A percentile compares a stretch with the other conserved stretches of the same genome.
These are phyloP conservation scores for Odontocerum albicorne DNA, from an alignment of 2,888 invertebrate genomes.

Conservation along the genomic window DNA sequence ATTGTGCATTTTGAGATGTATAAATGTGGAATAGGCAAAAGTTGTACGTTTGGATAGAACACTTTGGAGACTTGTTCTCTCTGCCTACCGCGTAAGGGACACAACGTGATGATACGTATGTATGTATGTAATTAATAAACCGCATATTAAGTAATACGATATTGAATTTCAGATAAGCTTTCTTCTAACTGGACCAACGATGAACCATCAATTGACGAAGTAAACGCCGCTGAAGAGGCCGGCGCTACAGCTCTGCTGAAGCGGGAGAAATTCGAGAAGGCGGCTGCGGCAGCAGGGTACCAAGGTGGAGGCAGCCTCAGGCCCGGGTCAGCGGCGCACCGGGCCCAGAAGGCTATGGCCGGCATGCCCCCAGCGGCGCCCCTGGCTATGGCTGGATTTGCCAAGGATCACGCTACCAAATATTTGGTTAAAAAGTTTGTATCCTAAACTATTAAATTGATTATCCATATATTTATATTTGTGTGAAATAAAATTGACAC, in stretches of 20 bases:
- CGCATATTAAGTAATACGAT: no score
- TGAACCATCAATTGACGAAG: neutral
- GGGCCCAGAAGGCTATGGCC: conserved; percentile 71
- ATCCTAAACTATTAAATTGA: no score
- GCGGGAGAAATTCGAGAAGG: conserved; percentile 58
- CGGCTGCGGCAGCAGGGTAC: conserved; percentile 11
- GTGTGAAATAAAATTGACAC: no score
- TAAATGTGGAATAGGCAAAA: no score
- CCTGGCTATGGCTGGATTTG: conserved; percentile 66
- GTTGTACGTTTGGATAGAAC: no score
- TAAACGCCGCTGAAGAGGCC: conserved; percentile 50
- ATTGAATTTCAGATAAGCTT: conserved; percentile 47
- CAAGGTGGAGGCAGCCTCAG: conserved; percentile 47
- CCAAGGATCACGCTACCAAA: conserved; percentile 69
- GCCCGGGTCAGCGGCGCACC: conserved; percentile 63
- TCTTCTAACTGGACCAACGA: conserved; percentile 22
- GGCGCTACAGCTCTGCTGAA: conserved; percentile 61
- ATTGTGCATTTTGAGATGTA: no score
- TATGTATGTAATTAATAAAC: no score
- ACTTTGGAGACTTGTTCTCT: no score
- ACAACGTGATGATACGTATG: no score
- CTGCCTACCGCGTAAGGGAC: no score
- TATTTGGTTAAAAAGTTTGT: conserved; percentile 57
- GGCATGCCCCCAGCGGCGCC: conserved; percentile 63
- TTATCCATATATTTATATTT: neutral